A percentile compares a stretch with the other conserved stretches of the same genome.
These are phyloP conservation scores for Enteromius anoplus DNA, from an alignment of 2,797 vertebrate genomes.

Conservation along the genomic window DNA sequence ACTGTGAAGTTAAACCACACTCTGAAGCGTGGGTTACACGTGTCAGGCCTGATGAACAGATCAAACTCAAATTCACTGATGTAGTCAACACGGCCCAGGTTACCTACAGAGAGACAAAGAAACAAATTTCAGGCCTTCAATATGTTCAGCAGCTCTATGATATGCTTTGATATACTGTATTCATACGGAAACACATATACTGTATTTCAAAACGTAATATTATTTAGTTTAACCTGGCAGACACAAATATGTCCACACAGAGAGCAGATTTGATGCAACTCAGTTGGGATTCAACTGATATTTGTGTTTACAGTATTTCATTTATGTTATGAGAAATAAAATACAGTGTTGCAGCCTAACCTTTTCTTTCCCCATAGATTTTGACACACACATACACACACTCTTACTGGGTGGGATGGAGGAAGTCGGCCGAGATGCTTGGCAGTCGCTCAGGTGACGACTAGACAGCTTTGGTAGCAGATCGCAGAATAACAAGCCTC, in stretches of 20 bases:
- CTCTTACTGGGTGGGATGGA: conserved; percentile 46
- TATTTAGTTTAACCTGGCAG: conserved; percentile 16
- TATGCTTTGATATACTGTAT: not conserved
- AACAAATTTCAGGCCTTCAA: conserved; percentile 10
- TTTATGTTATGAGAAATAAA: conserved; percentile 39
- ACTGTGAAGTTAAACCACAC: conserved; percentile 99
- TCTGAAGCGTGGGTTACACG: conserved; percentile 96
- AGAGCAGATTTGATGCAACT: conserved; percentile 32
- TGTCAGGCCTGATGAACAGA: conserved; percentile 96
- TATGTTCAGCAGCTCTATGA: not conserved
- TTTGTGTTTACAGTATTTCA: conserved; percentile 18
- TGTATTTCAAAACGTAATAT: not conserved
- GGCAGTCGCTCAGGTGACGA: conserved; percentile 58
- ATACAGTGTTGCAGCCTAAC: conserved; percentile 7
- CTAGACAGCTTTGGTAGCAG: conserved; percentile 59
- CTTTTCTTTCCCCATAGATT: conserved; percentile 30
- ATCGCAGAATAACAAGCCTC: conserved; percentile 55
- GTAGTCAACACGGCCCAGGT: conserved; percentile 92
- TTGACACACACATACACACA: conserved; percentile 48
- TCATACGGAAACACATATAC: not conserved
- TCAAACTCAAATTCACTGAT: conserved; percentile 97
- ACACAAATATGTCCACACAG: conserved; percentile 18
- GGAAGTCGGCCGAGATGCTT: conserved; percentile 57
- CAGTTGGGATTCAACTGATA: not conserved
- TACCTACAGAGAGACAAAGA: conserved; percentile 78